These are phyloP conservation scores for Galagoides demidoff DNA, from an alignment of 2,797 vertebrate genomes.

Conservation along the genomic window DNA sequence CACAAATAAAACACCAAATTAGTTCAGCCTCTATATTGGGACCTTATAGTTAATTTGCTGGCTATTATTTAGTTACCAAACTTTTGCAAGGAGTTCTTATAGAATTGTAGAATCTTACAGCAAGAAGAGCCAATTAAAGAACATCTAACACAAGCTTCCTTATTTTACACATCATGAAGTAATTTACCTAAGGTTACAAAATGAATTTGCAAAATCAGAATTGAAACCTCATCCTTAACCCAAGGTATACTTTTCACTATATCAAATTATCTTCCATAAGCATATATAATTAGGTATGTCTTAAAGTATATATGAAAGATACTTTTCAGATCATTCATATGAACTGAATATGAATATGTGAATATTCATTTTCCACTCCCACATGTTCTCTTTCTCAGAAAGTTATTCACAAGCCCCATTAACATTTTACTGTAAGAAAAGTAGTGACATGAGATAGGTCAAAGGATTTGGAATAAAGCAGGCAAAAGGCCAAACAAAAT, in stretches of 20 bases:
- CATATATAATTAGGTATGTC: not conserved
- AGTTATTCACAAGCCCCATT: not conserved
- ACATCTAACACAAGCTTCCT: not conserved
- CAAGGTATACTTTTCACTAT: not conserved
- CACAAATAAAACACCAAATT: not conserved
- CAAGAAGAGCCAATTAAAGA: conserved; percentile 33
- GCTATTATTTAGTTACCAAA: not conserved
- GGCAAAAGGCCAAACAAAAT: conserved; percentile 18
- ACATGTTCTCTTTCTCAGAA: conserved; percentile 30
- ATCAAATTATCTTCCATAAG: not conserved
- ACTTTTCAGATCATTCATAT: conserved; percentile 8
- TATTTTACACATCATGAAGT: not conserved
- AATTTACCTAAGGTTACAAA: conserved; percentile 28
- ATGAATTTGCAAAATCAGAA: conserved; percentile 45
- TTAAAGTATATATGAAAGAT: not conserved
- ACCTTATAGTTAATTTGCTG: not conserved
- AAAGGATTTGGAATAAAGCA: not conserved
- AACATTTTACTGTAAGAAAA: not conserved
- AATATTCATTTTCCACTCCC: not conserved
- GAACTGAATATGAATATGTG: too few species aligned
- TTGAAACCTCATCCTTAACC: not conserved
- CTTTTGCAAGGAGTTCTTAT: conserved; percentile 12
- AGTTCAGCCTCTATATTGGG: not conserved
- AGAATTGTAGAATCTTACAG: not conserved
- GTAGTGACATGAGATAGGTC: not conserved